These are phyloP conservation scores for Actinia tenebrosa DNA, from an alignment of 64 coral and sea anemone species.

Conservation along the genomic window DNA sequence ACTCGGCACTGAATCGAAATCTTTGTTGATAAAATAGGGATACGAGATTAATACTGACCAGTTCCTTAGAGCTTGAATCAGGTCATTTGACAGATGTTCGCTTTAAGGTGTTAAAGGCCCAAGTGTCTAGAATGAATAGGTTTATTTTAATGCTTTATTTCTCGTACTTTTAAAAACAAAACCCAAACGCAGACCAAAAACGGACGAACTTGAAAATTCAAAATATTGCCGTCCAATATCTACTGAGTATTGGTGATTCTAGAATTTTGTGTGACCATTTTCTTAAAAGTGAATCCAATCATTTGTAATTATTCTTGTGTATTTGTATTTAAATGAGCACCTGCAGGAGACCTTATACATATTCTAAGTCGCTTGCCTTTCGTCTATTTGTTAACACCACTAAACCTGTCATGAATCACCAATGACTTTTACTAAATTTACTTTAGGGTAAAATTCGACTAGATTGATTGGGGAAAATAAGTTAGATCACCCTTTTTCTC, in stretches of 20 bases:
- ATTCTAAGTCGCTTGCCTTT: not conserved
- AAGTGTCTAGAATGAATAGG: not conserved
- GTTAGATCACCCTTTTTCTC: not conserved
- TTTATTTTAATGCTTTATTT: not conserved
- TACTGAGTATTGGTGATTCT: not conserved
- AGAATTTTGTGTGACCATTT: not conserved
- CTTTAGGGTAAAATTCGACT: not conserved
- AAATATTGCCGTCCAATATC: not conserved
- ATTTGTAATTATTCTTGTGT: not conserved
- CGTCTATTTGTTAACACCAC: slow-evolving; percentile 10
- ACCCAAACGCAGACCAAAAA: not conserved
- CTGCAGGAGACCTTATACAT: not conserved
- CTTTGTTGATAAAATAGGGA: no score
- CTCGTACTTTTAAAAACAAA: not conserved
- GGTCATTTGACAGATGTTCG: not conserved
- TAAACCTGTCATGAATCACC: slow-evolving; percentile 1
- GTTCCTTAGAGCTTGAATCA: not conserved
- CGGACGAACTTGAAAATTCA: not conserved
- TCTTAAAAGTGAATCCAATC: not conserved
- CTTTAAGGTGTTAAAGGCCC: not conserved
- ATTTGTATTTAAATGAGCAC: slow-evolving; percentile 9
- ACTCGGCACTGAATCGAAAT: not conserved
- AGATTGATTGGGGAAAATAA: not conserved
- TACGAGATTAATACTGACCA: not conserved
- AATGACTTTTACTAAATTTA: not conserved